A percentile compares a stretch with the other conserved stretches of the same genome.
Evolutionary conservation across 2,888 invertebrate species (phyloP).

Genomic region (Drosophila ezoana): DNA sequence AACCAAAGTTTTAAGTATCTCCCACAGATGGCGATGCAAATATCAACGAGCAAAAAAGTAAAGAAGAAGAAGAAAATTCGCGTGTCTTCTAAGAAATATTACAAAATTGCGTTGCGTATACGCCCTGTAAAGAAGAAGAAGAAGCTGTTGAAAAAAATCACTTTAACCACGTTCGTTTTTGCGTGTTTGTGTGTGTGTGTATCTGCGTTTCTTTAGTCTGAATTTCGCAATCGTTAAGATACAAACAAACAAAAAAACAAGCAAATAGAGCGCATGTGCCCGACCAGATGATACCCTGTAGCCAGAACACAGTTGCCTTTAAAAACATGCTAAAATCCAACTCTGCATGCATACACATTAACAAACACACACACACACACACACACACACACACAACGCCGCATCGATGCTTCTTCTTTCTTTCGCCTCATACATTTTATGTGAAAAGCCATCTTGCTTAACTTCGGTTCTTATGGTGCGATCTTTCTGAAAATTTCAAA

Average conservation of each 20-base stretch:
- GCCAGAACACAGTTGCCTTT: too few relatives aligned
- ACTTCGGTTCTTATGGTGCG: too few relatives aligned
- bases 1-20: slow-evolving; percentile 12
- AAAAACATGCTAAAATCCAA: too few relatives aligned
- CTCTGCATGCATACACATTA: too few relatives aligned
- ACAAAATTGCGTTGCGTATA: slow-evolving; percentile 50
- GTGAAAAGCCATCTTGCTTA: too few relatives aligned
- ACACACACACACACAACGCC: too few relatives aligned
- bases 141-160: slow-evolving; percentile 6
- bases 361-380: too few relatives aligned
- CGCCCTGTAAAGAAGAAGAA: slow-evolving; percentile 33
- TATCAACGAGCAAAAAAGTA: not conserved
- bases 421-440: too few relatives aligned
- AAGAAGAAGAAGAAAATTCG: slow-evolving; percentile 24
- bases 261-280: not conserved
- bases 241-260: slow-evolving; percentile 10
- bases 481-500: too few relatives aligned
- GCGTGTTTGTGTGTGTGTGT: slow-evolving; percentile 19
- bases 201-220: slow-evolving; percentile 44
- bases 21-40: slow-evolving; percentile 25
- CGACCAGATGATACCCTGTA: slow-evolving; percentile 9
- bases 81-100: slow-evolving; percentile 54
- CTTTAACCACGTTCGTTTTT: slow-evolving; percentile 18
- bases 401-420: too few relatives aligned
- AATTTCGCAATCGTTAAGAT: slow-evolving; percentile 44